Conservation (phyloP, 1,140 invertebrate species). For the Bombyx mandarina region DNA sequence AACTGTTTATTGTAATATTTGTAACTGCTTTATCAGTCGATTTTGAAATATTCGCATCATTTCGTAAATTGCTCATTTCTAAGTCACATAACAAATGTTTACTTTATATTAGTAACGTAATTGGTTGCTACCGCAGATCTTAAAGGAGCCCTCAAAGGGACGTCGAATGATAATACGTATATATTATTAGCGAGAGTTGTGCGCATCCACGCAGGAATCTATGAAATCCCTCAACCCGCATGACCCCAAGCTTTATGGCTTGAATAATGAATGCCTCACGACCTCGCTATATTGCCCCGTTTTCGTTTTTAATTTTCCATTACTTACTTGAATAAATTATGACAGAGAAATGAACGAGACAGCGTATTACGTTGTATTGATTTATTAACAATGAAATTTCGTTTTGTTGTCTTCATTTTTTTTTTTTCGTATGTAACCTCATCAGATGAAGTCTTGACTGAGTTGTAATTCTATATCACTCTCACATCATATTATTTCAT, state of each 20-base stretch:
- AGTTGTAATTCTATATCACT: no score
- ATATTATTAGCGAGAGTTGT: background rate
- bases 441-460: no score
- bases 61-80: background rate
- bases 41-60: no score
- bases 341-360: slow-evolving; percentile 8
- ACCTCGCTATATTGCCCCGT: slow-evolving; percentile 28
- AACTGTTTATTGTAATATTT: no score
- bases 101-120: no score
- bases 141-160: background rate
- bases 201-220: slow-evolving; percentile 23
- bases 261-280: slow-evolving; percentile 37
- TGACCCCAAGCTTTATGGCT: slow-evolving; percentile 24
- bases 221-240: slow-evolving; percentile 27
- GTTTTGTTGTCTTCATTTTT: no score
- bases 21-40: no score
- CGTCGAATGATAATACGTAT: background rate
- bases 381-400: slow-evolving; percentile 3
- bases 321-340: slow-evolving; percentile 32
- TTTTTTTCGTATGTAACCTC: no score
- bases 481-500: no score
- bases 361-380: slow-evolving; percentile 15
- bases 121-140: no score
- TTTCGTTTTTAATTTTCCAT: slow-evolving; percentile 45
- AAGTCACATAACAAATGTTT: no score